Evolutionary conservation across 2,888 invertebrate genomes (phyloP).

Genomic region (Dasysyrphus albostriatus): DNA sequence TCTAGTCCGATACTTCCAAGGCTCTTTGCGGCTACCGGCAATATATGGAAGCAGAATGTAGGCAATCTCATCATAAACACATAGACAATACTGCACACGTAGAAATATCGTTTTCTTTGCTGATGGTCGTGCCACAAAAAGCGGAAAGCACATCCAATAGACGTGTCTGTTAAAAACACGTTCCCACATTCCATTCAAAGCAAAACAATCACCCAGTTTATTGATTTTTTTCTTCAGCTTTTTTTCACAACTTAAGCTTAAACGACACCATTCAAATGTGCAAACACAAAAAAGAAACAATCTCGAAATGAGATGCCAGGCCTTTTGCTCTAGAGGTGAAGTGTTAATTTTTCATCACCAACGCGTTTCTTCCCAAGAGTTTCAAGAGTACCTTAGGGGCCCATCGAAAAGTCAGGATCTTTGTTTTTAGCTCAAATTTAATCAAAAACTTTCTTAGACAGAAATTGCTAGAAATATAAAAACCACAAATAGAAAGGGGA

Average conservation of each 20-base stretch:
- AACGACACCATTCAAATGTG: background rate
- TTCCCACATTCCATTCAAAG: background rate
- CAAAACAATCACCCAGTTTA: slow-evolving; percentile 17
- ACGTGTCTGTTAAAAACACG: slow-evolving; percentile 37
- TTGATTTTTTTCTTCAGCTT: slow-evolving; percentile 38
- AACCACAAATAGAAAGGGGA: background rate
- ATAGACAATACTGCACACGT: background rate
- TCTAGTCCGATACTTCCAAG: slow-evolving; percentile 29
- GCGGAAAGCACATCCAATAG: slow-evolving; percentile 52
- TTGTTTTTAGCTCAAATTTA: background rate
- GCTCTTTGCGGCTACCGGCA: slow-evolving; percentile 49
- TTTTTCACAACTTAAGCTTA: background rate
- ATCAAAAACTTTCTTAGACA: background rate
- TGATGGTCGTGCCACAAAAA: slow-evolving; percentile 38
- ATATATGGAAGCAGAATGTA: background rate
- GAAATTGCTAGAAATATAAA: background rate
- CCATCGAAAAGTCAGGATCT: background rate
- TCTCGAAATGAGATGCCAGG: background rate
- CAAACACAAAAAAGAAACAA: background rate
- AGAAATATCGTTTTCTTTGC: slow-evolving; percentile 4
- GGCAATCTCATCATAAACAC: background rate
- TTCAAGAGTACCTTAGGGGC: background rate
- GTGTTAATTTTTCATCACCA: background rate
- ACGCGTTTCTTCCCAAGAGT: background rate
- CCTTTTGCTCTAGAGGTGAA: background rate